Evolutionary conservation across 2,797 vertebrate species (phyloP).

Genomic region (Cyclopterus lumpus): DNA sequence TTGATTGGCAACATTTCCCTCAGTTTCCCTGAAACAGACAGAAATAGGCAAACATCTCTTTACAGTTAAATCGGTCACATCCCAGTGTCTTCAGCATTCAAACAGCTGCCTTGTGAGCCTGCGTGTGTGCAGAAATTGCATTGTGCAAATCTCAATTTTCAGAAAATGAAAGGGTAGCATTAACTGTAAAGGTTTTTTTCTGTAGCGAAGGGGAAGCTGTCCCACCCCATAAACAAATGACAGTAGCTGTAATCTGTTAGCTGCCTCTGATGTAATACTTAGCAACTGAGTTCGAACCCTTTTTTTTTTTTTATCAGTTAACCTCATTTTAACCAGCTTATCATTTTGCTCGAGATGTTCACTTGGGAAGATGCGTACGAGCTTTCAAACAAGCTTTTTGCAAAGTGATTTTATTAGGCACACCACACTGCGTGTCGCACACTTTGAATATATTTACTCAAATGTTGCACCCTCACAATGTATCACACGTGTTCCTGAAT

Average conservation of each 20-base stretch:
- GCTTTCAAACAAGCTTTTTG: not conserved
- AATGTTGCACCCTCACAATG: not conserved
- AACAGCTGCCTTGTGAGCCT: not conserved
- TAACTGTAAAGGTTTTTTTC: conserved; percentile 20
- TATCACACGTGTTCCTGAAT: not conserved
- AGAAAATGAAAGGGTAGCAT: conserved; percentile 28
- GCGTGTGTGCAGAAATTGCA: conserved; percentile 8
- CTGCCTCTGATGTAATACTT: conserved; percentile 14
- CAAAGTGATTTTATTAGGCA: not conserved
- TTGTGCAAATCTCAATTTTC: conserved; percentile 12
- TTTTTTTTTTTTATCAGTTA: conserved; percentile 29
- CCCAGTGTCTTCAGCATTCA: not conserved
- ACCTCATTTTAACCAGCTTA: conserved; percentile 4
- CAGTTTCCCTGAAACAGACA: conserved; percentile 7
- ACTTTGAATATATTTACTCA: not conserved
- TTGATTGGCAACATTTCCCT: conserved; percentile 24
- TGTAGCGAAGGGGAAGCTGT: conserved; percentile 13
- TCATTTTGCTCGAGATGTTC: not conserved
- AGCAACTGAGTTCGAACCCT: not conserved
- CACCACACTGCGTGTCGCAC: too few relatives aligned
- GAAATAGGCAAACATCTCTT: conserved; percentile 14
- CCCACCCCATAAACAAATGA: conserved; percentile 7
- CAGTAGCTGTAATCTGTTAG: conserved; percentile 1
- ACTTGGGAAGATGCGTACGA: not conserved
- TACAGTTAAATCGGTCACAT: conserved; percentile 14